Evolutionary conservation across 37 sponge, comb jelly and placozoan species (phyloP).

Genomic region (Cladorhizidae sp.): DNA sequence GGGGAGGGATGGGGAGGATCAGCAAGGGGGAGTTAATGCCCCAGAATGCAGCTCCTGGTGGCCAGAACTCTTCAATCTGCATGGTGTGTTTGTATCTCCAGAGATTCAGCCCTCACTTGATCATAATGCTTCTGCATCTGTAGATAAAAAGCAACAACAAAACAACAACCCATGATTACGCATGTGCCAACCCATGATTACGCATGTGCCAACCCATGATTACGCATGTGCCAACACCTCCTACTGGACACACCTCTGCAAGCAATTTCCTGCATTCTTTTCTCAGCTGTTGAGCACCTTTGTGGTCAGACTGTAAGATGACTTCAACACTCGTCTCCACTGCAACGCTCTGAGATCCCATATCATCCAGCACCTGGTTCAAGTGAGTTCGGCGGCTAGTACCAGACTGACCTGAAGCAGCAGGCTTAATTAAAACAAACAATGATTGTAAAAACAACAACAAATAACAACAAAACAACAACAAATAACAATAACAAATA

Average conservation of each 20-base stretch:
- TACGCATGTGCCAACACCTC: too few species aligned
- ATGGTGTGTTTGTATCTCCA: not conserved
- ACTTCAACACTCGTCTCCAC: slow-evolving; percentile 36
- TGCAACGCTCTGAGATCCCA: not conserved
- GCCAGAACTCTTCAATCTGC: too few species aligned
- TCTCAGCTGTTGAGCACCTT: not conserved
- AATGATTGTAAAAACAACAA: not conserved
- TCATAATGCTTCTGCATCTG: slow-evolving; percentile 56
- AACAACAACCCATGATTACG: too few species aligned
- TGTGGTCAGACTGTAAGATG: not conserved
- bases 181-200: too few species aligned
- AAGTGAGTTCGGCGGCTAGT: slow-evolving; percentile 22
- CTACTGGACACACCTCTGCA: slow-evolving; percentile 21
- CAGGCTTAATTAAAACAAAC: not conserved
- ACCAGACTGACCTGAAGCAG: not conserved
- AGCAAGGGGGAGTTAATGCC: too few species aligned
- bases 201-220: too few species aligned
- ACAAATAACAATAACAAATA: too few species aligned
- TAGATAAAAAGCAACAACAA: not conserved
- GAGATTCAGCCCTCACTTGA: slow-evolving; percentile 32
- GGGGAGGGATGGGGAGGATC: too few species aligned
- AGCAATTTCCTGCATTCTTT: slow-evolving; percentile 43
- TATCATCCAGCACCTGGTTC: slow-evolving; percentile 25
- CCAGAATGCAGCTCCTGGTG: too few species aligned
- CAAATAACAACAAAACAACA: too few species aligned